A percentile compares a stretch with the other conserved stretches of the same genome.
Conservation (phyloP, 2,797 vertebrate species). For the Peromyscus nudipes region DNA sequence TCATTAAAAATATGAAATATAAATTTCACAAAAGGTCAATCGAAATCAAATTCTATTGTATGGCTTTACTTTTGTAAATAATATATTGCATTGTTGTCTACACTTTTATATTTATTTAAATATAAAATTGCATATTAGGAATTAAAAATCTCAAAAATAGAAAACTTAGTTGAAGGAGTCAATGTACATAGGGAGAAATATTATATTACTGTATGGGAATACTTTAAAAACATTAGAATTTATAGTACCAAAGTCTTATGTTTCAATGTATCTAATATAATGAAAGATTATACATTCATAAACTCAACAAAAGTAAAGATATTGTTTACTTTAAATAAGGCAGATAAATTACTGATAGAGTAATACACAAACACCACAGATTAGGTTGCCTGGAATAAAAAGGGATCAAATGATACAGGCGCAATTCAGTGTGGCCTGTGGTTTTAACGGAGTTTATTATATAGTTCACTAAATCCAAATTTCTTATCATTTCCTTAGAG, state of each 20-base stretch:
- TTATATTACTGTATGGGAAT: neutral
- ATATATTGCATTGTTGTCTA: neutral
- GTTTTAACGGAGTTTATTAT: constrained; percentile 72
- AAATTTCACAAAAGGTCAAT: neutral
- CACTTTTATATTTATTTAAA: neutral
- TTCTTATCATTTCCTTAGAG: constrained; percentile 83
- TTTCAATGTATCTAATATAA: constrained; percentile 59
- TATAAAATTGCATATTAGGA: neutral
- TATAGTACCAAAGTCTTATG: neutral
- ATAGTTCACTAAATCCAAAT: constrained; percentile 74
- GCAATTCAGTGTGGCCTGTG: constrained; percentile 71
- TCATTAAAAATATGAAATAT: neutral
- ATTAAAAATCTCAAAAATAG: neutral
- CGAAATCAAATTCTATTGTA: neutral
- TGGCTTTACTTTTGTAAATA: neutral
- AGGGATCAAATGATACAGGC: constrained; percentile 42
- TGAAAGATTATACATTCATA: neutral
- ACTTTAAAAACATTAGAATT: neutral
- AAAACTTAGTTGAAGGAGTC: neutral
- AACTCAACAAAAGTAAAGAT: constrained; percentile 67
- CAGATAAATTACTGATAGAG: neutral
- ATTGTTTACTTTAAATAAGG: constrained; percentile 64
- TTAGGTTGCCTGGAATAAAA: constrained; percentile 78
- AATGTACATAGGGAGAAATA: neutral
- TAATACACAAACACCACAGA: constrained; percentile 49